Evolutionary conservation across 2,888 invertebrate species (phyloP).

Genomic region (Norana najaformis): DNA sequence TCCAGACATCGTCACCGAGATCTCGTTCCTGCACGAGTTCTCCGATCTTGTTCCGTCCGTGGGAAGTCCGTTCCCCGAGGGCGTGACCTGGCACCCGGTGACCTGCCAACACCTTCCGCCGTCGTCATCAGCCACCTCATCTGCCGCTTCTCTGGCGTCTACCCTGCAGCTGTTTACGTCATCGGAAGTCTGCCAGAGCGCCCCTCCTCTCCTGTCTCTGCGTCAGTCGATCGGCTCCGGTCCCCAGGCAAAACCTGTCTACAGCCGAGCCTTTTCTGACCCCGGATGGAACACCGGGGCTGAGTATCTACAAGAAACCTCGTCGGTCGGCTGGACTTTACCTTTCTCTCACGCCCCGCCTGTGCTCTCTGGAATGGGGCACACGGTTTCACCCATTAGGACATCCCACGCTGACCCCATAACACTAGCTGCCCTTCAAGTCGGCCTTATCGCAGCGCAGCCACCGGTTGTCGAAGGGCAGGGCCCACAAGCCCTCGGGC

Average conservation of each 20-base stretch:
- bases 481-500: background rate
- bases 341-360: background rate
- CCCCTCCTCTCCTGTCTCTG: background rate
- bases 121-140: background rate
- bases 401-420: background rate
- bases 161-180: background rate
- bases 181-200: background rate
- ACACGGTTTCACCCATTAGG: background rate
- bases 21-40: constrained; percentile 26
- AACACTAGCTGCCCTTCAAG: background rate
- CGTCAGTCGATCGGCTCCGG: background rate
- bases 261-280: background rate
- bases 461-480: background rate
- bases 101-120: background rate
- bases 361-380: background rate
- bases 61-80: constrained; percentile 19
- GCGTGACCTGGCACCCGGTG: background rate
- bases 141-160: background rate
- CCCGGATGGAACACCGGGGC: background rate
- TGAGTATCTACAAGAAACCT: background rate
- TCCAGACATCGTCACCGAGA: constrained; percentile 14
- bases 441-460: constrained; percentile 18
- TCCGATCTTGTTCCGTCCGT: background rate
- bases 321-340: background rate
- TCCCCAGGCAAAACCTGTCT: background rate